phyloP scores from a whole-genome alignment of 2,113 vertebrate species.

The Helogale parvula region DNA sequence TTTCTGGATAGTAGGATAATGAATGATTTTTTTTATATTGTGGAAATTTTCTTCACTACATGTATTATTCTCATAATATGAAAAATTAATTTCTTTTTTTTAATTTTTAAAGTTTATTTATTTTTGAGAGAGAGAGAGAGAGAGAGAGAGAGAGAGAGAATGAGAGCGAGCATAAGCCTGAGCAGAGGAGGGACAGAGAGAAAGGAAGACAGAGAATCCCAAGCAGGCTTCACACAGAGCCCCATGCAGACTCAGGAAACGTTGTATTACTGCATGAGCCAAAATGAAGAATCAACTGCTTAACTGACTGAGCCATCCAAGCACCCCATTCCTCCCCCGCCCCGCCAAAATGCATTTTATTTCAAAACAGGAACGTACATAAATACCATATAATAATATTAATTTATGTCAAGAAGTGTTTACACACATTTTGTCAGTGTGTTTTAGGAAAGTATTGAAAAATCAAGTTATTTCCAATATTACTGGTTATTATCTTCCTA shows the following conservation, averaged over 20 bases:
- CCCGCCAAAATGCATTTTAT: background rate
- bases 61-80: conserved; percentile 18
- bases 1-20: background rate
- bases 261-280: background rate
- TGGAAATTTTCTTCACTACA: conserved; percentile 1
- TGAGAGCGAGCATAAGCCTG: background rate
- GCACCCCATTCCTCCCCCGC: background rate
- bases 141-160: background rate
- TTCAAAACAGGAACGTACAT: background rate
- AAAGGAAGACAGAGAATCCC: background rate
- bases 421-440: background rate
- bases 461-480: background rate
- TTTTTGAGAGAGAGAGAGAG: background rate
- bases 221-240: background rate
- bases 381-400: background rate
- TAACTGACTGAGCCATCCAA: background rate
- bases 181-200: background rate
- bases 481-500: background rate
- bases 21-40: background rate
- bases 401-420: background rate
- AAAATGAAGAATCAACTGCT: background rate
- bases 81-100: background rate
- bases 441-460: conserved; percentile 12
- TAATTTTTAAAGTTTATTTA: background rate
- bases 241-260: background rate